These are phyloP conservation scores for Eupithecia pulchellata DNA, from an alignment of 2,888 invertebrate species.

Conservation along the genomic window DNA sequence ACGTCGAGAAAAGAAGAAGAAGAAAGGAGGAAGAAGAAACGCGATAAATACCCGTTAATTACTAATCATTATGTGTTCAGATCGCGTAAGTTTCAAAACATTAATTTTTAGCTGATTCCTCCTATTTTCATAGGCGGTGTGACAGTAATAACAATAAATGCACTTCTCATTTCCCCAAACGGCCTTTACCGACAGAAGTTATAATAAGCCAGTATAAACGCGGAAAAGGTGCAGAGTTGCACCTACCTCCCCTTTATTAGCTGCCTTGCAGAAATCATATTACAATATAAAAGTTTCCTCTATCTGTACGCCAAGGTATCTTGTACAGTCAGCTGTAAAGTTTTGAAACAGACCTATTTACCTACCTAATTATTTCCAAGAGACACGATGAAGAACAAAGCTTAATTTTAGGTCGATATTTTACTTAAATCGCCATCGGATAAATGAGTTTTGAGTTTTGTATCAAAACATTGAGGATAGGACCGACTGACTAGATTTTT, in stretches of 20 bases:
- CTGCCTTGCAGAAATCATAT: conserved; percentile 46
- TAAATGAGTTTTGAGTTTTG: not conserved
- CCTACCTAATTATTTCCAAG: not conserved
- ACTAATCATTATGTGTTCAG: too few relatives aligned
- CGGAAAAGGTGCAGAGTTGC: conserved; percentile 34
- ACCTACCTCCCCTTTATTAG: conserved; percentile 43
- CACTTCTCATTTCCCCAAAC: conserved; percentile 35
- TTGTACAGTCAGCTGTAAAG: conserved; percentile 19
- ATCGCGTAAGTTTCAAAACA: too few relatives aligned
- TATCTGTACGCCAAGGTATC: conserved; percentile 27
- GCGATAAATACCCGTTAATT: too few relatives aligned
- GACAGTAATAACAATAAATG: conserved; percentile 24
- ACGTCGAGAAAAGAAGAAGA: too few relatives aligned
- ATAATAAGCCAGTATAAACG: conserved; percentile 33
- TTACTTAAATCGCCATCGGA: not conserved
- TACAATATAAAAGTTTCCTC: conserved; percentile 46
- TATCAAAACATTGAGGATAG: not conserved
- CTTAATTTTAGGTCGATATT: not conserved
- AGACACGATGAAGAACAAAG: not conserved
- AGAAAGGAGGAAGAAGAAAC: too few relatives aligned
- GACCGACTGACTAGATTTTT: not conserved
- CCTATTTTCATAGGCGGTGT: conserved; percentile 20
- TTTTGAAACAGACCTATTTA: not conserved
- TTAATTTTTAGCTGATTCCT: conserved; percentile 10
- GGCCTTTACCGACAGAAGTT: conserved; percentile 25